These are phyloP conservation scores for Harpegnathos saltator DNA, from an alignment of 1,140 invertebrate genomes.

Conservation along the genomic window DNA sequence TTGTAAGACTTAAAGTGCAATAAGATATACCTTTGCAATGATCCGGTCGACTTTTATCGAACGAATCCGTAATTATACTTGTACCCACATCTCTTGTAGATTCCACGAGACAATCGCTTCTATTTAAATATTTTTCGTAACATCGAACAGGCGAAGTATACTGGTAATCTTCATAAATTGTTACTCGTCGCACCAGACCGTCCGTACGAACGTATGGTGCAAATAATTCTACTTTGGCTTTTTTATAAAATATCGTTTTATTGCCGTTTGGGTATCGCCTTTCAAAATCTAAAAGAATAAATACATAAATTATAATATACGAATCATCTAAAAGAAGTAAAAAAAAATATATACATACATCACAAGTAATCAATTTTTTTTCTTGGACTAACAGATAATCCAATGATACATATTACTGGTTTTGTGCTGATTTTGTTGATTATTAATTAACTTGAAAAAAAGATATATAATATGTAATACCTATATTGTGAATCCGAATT, in stretches of 20 bases:
- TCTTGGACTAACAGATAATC: too few species aligned
- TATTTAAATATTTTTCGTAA: slow-evolving; percentile 90
- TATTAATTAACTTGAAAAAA: background rate
- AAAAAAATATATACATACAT: background rate
- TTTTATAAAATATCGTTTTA: slow-evolving; percentile 91
- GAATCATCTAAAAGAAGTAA: background rate
- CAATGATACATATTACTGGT: too few species aligned
- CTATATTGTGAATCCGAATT: slow-evolving; percentile 89
- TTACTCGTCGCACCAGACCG: slow-evolving; percentile 90
- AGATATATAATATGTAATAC: slow-evolving; percentile 81
- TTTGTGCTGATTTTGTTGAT: too few species aligned
- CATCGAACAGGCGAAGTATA: slow-evolving; percentile 87
- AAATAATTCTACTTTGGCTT: slow-evolving; percentile 91
- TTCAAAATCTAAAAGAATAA: slow-evolving; percentile 88
- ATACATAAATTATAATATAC: background rate
- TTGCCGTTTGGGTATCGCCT: slow-evolving; percentile 90
- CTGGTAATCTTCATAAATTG: slow-evolving; percentile 89
- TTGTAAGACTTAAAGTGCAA: slow-evolving; percentile 18
- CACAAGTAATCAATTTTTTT: too few species aligned
- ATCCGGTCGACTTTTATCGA: slow-evolving; percentile 89
- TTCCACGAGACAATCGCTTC: slow-evolving; percentile 89
- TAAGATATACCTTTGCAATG: slow-evolving; percentile 87
- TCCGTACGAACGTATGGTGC: slow-evolving; percentile 91
- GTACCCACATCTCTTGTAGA: slow-evolving; percentile 87
- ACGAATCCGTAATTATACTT: slow-evolving; percentile 88